A percentile compares a stretch with the other conserved stretches of the same genome.
Evolutionary conservation across 1,140 invertebrate species (phyloP).

Genomic region (Oncopodura yosiiana): DNA sequence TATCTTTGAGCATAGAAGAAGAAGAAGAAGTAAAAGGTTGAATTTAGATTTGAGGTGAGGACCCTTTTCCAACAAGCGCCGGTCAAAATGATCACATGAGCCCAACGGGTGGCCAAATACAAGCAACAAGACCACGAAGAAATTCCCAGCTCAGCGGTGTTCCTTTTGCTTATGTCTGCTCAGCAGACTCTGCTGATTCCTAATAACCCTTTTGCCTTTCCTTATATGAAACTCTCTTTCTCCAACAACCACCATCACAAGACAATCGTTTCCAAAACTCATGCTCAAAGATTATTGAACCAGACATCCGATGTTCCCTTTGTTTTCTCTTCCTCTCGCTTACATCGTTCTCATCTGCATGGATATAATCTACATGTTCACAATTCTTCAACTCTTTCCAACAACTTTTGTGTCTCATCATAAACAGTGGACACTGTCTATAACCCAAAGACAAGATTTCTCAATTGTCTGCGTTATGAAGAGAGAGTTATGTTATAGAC

Average conservation of each 20-base stretch:
- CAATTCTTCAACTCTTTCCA: neutral
- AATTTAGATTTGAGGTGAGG: neutral
- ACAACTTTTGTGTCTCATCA: neutral
- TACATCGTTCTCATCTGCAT: neutral
- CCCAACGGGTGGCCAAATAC: constrained; percentile 31
- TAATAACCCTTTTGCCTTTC: constrained; percentile 31
- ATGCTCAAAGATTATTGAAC: constrained; percentile 8
- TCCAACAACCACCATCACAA: neutral
- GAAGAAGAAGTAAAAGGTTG: neutral
- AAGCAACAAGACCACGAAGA: constrained; percentile 24
- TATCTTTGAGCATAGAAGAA: neutral
- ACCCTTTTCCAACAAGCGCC: constrained; percentile 11
- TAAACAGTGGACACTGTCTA: neutral
- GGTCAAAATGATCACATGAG: constrained; percentile 24
- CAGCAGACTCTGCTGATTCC: no score
- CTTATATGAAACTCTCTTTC: neutral
- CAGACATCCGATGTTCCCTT: neutral
- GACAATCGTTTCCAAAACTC: constrained; percentile 24
- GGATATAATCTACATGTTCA: no score
- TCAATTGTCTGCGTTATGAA: no score
- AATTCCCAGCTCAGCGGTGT: constrained; percentile 32
- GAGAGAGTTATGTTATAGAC: no score
- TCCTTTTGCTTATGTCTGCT: constrained; percentile 32
- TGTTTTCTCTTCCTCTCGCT: neutral
- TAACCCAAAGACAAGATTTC: no score